Percentiles rank a stretch among this genome's conserved stretches.
phyloP scores from a whole-genome alignment of 2,113 vertebrate species.

The Cyphomyrus discorhynchus region DNA sequence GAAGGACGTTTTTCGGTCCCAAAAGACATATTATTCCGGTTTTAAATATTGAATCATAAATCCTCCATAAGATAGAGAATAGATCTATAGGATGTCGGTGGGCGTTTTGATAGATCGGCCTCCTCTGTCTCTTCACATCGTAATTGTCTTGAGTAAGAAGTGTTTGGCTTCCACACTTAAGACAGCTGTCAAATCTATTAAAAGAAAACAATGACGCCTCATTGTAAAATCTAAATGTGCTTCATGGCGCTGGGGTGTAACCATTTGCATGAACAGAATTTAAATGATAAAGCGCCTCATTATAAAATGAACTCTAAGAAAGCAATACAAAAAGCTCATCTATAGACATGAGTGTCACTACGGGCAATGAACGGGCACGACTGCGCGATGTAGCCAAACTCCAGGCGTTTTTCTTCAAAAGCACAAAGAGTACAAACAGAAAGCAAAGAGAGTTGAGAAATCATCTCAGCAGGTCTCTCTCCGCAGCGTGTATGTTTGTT shows the following conservation, averaged over 20 bases:
- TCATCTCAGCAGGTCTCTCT: background rate
- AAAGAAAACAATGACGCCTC: background rate
- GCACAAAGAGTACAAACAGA: background rate
- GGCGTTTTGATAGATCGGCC: conserved; percentile 13
- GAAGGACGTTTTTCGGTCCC: background rate
- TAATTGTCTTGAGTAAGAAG: background rate
- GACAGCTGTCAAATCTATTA: conserved; percentile 14
- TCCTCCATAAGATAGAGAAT: background rate
- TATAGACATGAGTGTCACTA: background rate
- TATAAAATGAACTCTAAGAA: background rate
- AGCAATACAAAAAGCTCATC: background rate
- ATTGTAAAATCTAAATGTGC: conserved; percentile 10
- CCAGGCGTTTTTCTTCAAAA: background rate
- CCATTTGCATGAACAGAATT: conserved; percentile 1
- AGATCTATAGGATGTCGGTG: background rate
- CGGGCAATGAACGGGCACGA: background rate
- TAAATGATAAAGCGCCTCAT: conserved; percentile 2
- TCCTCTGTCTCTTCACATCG: conserved; percentile 8
- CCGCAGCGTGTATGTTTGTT: background rate
- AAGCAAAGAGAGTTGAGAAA: background rate
- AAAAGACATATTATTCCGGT: conserved; percentile 2
- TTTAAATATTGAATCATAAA: conserved; percentile 8
- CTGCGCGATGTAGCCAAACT: background rate
- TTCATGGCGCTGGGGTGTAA: background rate
- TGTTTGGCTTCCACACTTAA: background rate